These are phyloP conservation scores for Calyptommatus sinebrachiatus DNA, from an alignment of 2,113 vertebrate species.

Conservation along the genomic window DNA sequence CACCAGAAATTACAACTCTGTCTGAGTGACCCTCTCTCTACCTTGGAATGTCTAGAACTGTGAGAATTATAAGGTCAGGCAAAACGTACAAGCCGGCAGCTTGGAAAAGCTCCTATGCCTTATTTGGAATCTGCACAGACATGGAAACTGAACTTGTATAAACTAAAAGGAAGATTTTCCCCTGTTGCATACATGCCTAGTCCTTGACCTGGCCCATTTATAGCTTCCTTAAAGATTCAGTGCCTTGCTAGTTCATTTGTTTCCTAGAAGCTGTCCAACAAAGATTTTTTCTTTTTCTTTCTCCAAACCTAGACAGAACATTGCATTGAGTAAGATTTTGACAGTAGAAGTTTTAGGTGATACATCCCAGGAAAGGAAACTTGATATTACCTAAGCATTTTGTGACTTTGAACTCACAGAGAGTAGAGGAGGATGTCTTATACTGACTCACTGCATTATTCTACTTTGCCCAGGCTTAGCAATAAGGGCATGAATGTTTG, in stretches of 20 bases:
- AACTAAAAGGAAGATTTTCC: slow-evolving; percentile 72
- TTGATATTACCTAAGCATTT: slow-evolving; percentile 13
- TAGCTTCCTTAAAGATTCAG: slow-evolving; percentile 77
- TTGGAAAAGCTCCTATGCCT: slow-evolving; percentile 75
- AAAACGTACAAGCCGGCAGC: slow-evolving; percentile 71
- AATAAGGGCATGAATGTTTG: no score
- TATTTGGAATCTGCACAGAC: slow-evolving; percentile 78
- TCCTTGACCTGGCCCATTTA: slow-evolving; percentile 82
- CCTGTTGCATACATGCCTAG: slow-evolving; percentile 71
- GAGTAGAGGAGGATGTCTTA: no score
- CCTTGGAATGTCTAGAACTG: slow-evolving; percentile 82
- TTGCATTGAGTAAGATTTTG: slow-evolving; percentile 50
- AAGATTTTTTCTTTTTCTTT: slow-evolving; percentile 47
- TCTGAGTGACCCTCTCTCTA: slow-evolving; percentile 79
- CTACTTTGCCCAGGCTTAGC: no score
- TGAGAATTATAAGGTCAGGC: slow-evolving; percentile 82
- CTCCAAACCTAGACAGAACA: slow-evolving; percentile 45
- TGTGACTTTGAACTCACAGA: slow-evolving; percentile 35
- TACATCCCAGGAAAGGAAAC: slow-evolving; percentile 52
- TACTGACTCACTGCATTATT: no score
- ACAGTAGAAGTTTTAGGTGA: slow-evolving; percentile 57
- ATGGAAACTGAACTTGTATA: slow-evolving; percentile 73
- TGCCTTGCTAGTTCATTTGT: slow-evolving; percentile 72
- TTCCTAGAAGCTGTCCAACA: slow-evolving; percentile 69
- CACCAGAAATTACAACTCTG: slow-evolving; percentile 79